Evolutionary conservation across 2,797 vertebrate genomes (phyloP), one percentile per base, ranked within the genome.

Genomic region (Hipposideros larvatus): DNA sequence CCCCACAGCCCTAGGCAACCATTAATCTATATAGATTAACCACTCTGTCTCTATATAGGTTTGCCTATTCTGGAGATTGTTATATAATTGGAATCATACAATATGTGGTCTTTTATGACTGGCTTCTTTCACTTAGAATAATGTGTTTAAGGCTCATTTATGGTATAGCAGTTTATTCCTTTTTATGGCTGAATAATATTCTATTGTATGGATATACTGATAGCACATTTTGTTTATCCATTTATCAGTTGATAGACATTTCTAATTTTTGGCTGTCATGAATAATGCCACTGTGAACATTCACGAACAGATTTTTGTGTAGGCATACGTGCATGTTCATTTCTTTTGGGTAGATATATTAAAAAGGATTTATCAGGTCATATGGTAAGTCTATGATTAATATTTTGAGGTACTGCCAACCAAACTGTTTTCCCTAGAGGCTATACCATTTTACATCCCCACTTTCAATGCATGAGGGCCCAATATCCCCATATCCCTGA

Each of bases 111-210:
- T 37, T 91, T 75, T 59, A 15, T 74, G 65, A 90, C 5, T 55
- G 82, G 7, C 57, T 63, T 66, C 34, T 71, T 94, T 88, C 74
- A 78, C 53, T 77, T 53, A 73, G 21, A 9, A 41, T 10, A 13
- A 55, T 73, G 1, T 74, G 87, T 71, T 24, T 24, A 90, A 88
- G 37, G 11, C 59, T 41, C 26, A 34, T 71, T 14, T 68, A 63
- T 31, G 59, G 24, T 53, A 1, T 31, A 43, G 46, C 26, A 59
- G 43, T 78, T 92, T 53, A 77, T 78, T 82, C 77, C 37, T 89
- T 93, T 73, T 83, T 51, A 82, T 90, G 46, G n/a, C 6, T 70
- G 41, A 93, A 59, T 83, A 79, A 18, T 46, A 79, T 86, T 82
- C 11, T 4, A 11, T 51, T 48, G 19, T 66, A 53, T 14, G 28